phyloP scores from a whole-genome alignment of 2,888 invertebrate species.

The Metellina segmentata region DNA sequence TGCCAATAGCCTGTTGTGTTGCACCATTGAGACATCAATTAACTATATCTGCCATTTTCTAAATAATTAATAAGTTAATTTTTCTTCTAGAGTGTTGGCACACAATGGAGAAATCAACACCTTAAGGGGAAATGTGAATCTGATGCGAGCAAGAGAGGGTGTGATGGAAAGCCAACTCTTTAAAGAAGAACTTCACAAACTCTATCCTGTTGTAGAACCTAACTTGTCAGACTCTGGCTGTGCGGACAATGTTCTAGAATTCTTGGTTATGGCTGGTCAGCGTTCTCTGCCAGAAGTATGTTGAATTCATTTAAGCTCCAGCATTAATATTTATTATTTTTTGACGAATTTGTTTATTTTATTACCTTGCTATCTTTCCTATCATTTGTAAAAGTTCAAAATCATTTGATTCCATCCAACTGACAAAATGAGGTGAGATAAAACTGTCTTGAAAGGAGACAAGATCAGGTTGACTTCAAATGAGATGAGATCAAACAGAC shows the following conservation, averaged over 20 bases:
- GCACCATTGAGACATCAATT: too few species aligned
- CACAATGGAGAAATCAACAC: slow-evolving; percentile 99
- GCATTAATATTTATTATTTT: too few species aligned
- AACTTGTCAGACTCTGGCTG: slow-evolving; percentile 98
- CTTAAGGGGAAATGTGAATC: slow-evolving; percentile 97
- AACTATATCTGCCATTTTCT: neutral
- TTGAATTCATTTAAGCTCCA: neutral
- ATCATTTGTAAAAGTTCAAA: too few species aligned
- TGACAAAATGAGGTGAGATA: too few species aligned
- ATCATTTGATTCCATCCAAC: too few species aligned
- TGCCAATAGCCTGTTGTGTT: too few species aligned
- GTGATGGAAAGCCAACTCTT: slow-evolving; percentile 94
- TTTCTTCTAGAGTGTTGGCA: slow-evolving; percentile 87
- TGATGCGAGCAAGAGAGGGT: slow-evolving; percentile 99
- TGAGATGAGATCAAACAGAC: too few species aligned
- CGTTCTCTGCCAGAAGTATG: slow-evolving; percentile 91
- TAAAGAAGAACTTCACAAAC: slow-evolving; percentile 90
- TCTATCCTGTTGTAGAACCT: slow-evolving; percentile 98
- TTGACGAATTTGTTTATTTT: too few species aligned
- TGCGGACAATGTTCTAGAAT: slow-evolving; percentile 98
- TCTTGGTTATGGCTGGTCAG: slow-evolving; percentile 95
- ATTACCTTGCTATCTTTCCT: too few species aligned
- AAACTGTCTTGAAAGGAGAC: too few species aligned
- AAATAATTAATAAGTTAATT: neutral
- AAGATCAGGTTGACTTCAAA: too few species aligned